Evolutionary conservation across 2,113 vertebrate species (phyloP).

Genomic region (Callocephalon fimbriatum): DNA sequence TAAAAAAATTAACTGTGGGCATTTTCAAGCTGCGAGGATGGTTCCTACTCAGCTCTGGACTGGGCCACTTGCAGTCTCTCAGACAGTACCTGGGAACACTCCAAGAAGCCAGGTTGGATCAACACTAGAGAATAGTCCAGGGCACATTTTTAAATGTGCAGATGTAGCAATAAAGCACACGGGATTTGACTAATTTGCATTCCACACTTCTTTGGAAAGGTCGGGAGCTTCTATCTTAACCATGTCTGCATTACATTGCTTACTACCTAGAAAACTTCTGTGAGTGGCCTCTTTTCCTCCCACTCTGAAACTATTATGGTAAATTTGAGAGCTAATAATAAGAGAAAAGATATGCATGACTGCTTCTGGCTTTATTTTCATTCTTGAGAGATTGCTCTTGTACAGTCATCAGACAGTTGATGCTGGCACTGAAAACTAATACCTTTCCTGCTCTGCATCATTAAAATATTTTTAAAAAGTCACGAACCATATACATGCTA

Average conservation of each 20-base stretch:
- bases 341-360: not conserved
- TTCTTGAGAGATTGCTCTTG: not conserved
- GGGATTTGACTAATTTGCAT: not conserved
- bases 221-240: not conserved
- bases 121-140: not conserved
- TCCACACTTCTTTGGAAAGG: not conserved
- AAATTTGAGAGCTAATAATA: not conserved
- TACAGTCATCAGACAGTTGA: not conserved
- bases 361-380: not conserved
- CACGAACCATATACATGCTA: not conserved
- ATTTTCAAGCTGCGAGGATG: not conserved
- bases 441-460: not conserved
- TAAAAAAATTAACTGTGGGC: not conserved
- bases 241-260: not conserved
- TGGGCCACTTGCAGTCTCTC: not conserved
- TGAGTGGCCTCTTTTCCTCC: not conserved
- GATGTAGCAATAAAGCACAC: not conserved
- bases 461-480: not conserved
- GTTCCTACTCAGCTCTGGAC: not conserved
- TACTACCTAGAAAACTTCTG: not conserved
- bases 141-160: not conserved
- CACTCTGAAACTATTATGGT: not conserved
- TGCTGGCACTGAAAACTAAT: not conserved
- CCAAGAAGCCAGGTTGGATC: not conserved
- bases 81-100: not conserved